phyloP scores from a whole-genome alignment of 2,113 vertebrate species.

The Aspidoscelis tigris region DNA sequence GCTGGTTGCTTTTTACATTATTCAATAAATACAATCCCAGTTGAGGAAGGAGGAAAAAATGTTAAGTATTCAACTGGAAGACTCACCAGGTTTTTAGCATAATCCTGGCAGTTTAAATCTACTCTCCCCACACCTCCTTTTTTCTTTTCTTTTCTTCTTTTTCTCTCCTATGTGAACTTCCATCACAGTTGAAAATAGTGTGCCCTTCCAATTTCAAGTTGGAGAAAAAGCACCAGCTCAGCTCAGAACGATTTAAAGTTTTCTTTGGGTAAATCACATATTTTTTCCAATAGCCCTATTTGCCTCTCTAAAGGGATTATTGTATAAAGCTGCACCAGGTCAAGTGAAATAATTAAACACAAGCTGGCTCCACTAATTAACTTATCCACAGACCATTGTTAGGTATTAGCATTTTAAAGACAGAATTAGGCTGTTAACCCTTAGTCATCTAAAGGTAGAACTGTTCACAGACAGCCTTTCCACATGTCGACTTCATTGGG shows the following conservation, averaged over 20 bases:
- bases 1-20: slow-evolving; percentile 71
- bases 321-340: slow-evolving; percentile 69
- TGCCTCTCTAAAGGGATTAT: slow-evolving; percentile 69
- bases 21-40: slow-evolving; percentile 67
- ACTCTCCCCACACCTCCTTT: slow-evolving; percentile 33
- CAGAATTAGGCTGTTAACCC: slow-evolving; percentile 58
- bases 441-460: slow-evolving; percentile 28
- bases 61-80: slow-evolving; percentile 62
- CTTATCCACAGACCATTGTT: slow-evolving; percentile 74
- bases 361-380: slow-evolving; percentile 72
- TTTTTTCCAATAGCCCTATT: slow-evolving; percentile 53
- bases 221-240: slow-evolving; percentile 55
- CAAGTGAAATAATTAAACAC: slow-evolving; percentile 77
- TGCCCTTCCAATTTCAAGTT: slow-evolving; percentile 61
- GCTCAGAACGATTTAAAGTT: slow-evolving; percentile 62
- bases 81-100: slow-evolving; percentile 68
- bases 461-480: neutral
- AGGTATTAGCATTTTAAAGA: slow-evolving; percentile 68
- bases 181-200: slow-evolving; percentile 53
- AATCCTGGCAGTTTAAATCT: slow-evolving; percentile 66
- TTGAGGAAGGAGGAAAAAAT: slow-evolving; percentile 43
- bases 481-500: too few relatives aligned
- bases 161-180: slow-evolving; percentile 63
- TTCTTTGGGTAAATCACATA: slow-evolving; percentile 57
- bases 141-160: slow-evolving; percentile 12